Conservation (phyloP, 2,113 vertebrate species). For the Paracanthobrama guichenoti region DNA sequence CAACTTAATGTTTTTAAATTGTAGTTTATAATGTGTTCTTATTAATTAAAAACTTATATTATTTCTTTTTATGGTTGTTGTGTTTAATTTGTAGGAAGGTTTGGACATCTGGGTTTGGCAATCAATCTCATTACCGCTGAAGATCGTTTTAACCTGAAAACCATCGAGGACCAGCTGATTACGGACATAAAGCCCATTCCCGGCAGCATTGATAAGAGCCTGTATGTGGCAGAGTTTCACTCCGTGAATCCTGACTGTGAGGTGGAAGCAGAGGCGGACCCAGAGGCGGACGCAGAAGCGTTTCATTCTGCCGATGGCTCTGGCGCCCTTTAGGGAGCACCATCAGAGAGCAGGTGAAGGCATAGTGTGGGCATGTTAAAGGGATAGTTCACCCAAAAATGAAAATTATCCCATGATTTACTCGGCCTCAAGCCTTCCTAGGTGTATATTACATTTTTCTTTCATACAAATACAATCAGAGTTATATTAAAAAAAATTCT, state of each 20-base stretch:
- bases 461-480: too few relatives aligned
- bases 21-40: too few relatives aligned
- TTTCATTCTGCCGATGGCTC: background rate
- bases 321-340: background rate
- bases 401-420: too few relatives aligned
- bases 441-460: too few relatives aligned
- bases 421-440: too few relatives aligned
- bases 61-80: background rate
- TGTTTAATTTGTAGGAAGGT: conserved; percentile 63
- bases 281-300: background rate
- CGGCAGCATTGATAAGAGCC: conserved; percentile 73
- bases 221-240: conserved; percentile 79
- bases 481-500: too few relatives aligned
- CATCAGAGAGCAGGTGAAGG: background rate
- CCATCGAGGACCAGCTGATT: conserved; percentile 72
- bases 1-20: too few relatives aligned
- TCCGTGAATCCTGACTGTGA: conserved; percentile 62
- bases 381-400: too few relatives aligned
- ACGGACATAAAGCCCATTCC: conserved; percentile 78
- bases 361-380: background rate
- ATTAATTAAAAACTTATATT: too few relatives aligned
- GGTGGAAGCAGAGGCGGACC: background rate
- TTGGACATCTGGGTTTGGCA: conserved; percentile 74
- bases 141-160: conserved; percentile 75
- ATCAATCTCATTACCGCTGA: conserved; percentile 77